Percentiles rank a stretch among this genome's conserved stretches.
These are phyloP conservation scores for Poecile montanus DNA, from an alignment of 2,797 vertebrate species.

Conservation along the genomic window DNA sequence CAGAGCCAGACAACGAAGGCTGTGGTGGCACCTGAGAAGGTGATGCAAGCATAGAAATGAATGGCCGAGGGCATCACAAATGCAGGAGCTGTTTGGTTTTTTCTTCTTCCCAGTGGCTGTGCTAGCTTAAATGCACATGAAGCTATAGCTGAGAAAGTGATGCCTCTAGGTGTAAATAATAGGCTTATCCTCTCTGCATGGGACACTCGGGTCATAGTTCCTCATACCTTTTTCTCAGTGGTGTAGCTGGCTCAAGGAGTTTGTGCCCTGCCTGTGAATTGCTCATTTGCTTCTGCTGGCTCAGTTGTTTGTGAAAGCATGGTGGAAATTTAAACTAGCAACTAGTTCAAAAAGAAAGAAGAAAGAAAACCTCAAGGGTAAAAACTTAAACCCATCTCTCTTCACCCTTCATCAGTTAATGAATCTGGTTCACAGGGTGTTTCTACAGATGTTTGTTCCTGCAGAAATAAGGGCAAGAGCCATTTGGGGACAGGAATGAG, in stretches of 20 bases:
- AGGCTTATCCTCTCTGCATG: constrained; percentile 32
- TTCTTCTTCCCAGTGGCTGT: background rate
- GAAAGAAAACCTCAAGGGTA: background rate
- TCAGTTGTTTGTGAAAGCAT: background rate
- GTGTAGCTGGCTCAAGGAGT: constrained; percentile 18
- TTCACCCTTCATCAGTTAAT: background rate
- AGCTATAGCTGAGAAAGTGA: background rate
- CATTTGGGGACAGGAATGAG: fast-evolving
- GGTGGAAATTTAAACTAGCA: constrained; percentile 6
- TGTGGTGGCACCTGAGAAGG: background rate
- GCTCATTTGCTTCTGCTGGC: constrained; percentile 9
- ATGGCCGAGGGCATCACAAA: background rate
- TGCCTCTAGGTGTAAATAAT: constrained; percentile 34
- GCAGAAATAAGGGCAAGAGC: background rate
- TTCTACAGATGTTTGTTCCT: background rate
- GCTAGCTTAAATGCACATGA: background rate
- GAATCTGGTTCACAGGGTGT: background rate
- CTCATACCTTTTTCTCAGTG: background rate
- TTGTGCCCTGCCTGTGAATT: constrained; percentile 7
- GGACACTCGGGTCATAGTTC: background rate
- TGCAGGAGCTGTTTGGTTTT: background rate
- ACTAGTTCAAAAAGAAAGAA: background rate
- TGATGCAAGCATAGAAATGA: background rate
- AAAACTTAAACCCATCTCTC: background rate
- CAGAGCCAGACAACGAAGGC: background rate